A percentile compares a stretch with the other conserved stretches of the same genome.
phyloP scores from a whole-genome alignment of 2,797 vertebrate genomes.

The Ciconia nigra region DNA sequence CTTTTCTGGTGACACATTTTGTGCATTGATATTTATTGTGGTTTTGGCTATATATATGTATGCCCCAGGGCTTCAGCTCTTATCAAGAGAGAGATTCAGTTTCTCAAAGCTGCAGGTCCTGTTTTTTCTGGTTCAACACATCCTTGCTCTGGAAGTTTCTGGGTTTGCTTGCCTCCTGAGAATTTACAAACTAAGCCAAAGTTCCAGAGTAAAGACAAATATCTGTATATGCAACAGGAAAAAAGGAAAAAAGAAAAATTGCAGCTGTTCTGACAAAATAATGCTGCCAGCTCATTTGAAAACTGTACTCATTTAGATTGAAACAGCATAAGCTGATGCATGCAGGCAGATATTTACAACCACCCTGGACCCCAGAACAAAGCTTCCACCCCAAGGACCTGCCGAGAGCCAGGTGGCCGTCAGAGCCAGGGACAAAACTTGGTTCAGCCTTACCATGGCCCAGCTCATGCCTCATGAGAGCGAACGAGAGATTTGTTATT shows the following conservation, averaged over 20 bases:
- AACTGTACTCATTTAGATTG: background rate
- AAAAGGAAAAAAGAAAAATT: background rate
- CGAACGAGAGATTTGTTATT: rapidly evolving
- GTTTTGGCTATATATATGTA: background rate
- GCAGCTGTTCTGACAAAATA: constrained; percentile 7
- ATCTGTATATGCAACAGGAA: background rate
- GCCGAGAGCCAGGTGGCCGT: background rate
- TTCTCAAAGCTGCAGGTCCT: constrained; percentile 26
- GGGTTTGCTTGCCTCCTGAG: constrained; percentile 10
- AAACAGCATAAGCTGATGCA: background rate
- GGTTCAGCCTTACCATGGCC: background rate
- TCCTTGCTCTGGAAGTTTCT: constrained; percentile 37
- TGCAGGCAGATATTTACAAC: background rate
- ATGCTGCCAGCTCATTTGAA: background rate
- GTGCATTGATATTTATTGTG: constrained; percentile 44
- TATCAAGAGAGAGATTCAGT: constrained; percentile 22
- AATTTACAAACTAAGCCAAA: constrained; percentile 21
- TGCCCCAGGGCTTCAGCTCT: constrained; percentile 36
- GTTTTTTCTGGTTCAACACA: constrained; percentile 46
- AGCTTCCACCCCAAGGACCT: background rate
- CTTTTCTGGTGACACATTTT: constrained; percentile 19
- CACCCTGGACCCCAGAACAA: background rate
- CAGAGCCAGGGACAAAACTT: background rate
- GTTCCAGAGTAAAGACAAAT: background rate
- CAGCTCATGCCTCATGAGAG: background rate